Percentiles rank a stretch among this genome's conserved stretches.
phyloP scores from a whole-genome alignment of 30 jellyfish, hydroid and myxozoan species.

The Rhopilema esculentum region DNA sequence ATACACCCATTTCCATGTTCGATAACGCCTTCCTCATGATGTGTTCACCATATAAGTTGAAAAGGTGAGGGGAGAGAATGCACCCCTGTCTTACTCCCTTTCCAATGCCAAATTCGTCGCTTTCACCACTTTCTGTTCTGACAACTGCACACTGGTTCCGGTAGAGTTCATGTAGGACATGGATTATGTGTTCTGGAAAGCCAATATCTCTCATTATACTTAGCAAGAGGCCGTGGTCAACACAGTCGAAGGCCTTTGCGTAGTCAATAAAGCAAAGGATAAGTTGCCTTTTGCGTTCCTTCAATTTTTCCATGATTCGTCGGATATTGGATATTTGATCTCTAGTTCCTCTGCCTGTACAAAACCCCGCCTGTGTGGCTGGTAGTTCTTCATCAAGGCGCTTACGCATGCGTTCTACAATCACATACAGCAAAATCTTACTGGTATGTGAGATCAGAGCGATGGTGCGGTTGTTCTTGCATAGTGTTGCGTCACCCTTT shows the following conservation, averaged over 20 bases:
- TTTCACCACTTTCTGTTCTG: neutral
- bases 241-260: slow-evolving; percentile 40
- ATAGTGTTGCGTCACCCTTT: slow-evolving; percentile 28
- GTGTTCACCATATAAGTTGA: slow-evolving; percentile 30
- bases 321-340: neutral
- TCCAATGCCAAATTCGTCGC: neutral
- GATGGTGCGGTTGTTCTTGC: slow-evolving; percentile 38
- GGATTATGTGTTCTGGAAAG: slow-evolving; percentile 29
- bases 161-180: slow-evolving; percentile 13
- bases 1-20: neutral
- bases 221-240: slow-evolving; percentile 16
- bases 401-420: neutral
- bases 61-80: slow-evolving; percentile 20
- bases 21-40: slow-evolving; percentile 10
- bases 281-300: slow-evolving; percentile 5
- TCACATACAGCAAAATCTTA: slow-evolving; percentile 22
- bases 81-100: slow-evolving; percentile 56
- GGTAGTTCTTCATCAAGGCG: neutral
- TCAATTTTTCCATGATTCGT: neutral
- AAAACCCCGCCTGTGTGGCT: slow-evolving; percentile 1
- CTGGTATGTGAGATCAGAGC: slow-evolving; percentile 44
- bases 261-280: slow-evolving; percentile 28
- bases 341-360: slow-evolving; percentile 7
- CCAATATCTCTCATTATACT: slow-evolving; percentile 30
- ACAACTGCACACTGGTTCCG: slow-evolving; percentile 1